Base-by-base conservation (phyloP, 2,888 invertebrate species). In the Leptarthrus brevirostris region DNA sequence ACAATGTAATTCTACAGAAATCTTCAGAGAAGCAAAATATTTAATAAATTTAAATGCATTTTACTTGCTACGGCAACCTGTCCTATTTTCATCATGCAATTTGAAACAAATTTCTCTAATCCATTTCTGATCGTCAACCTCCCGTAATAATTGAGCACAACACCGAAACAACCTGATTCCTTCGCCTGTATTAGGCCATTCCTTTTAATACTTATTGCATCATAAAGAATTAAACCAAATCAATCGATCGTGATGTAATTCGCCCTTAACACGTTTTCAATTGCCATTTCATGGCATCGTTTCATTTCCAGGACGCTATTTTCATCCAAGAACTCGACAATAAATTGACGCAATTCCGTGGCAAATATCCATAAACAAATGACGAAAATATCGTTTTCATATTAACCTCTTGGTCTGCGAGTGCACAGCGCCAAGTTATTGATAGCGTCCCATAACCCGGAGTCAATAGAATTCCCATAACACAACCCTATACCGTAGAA, bases 311-410 rank as follows among this genome's bases (percentile, higher is more conserved):
- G 47, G 24, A 36, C 47, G 44, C 64, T 47, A 66, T 47, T 66
- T 66, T 24, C 40, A 66, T 24, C 47, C 24, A 26, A 16, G 47
- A 66, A 47, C 64, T n/a, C 44, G 22, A 47, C 47, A 47, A 66
- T 66, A 66, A 66, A 66, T 66, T 66, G 64, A 66, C 64, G 64
- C 47, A 47, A 66, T 66, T 66, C 26, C 64, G 47, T 66, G 64
- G 64, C 44, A 66, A 66, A 66, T 66, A 47, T 66, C 64, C 64
- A 66, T 66, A 66, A 66, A 66, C 64, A 66, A 66, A 66, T 66
- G 64, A 47, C 44, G 26, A 47, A 66, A 66, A 66, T 66, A 66
- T 66, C 64, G 64, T 10, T 66, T 24, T 66, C 14, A 22, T 22
- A 52, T 52, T 52, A 52, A 52, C 52, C 16, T 54, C 14, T 54